These are phyloP conservation scores for Bugulina stolonifera DNA, from an alignment of 2,888 invertebrate species.

Conservation along the genomic window DNA sequence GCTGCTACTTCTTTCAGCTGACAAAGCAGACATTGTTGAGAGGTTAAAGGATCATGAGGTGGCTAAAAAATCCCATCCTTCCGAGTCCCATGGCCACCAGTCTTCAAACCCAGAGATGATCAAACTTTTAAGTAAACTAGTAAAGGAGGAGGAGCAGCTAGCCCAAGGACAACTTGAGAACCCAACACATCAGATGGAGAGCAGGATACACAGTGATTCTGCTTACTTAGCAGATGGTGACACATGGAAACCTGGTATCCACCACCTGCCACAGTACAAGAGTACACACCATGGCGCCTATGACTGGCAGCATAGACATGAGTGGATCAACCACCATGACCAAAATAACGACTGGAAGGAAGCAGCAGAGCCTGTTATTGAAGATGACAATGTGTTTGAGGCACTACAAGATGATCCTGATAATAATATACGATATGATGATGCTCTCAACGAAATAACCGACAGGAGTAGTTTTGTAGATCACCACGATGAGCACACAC, in stretches of 20 bases:
- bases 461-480: too few relatives aligned
- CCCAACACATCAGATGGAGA: neutral
- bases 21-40: too few relatives aligned
- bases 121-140: too few relatives aligned
- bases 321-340: slow-evolving; percentile 1
- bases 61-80: neutral
- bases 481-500: slow-evolving; percentile 4
- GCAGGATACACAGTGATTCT: neutral
- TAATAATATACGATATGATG: neutral
- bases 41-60: too few relatives aligned
- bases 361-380: neutral
- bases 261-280: neutral
- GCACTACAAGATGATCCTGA: slow-evolving; percentile 4
- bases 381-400: slow-evolving; percentile 19
- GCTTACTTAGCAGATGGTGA: slow-evolving; percentile 1
- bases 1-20: too few relatives aligned
- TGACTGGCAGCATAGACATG: slow-evolving; percentile 7
- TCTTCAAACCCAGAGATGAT: neutral
- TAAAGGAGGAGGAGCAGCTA: too few relatives aligned
- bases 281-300: too few relatives aligned
- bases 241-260: neutral
- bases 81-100: neutral
- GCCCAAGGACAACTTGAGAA: neutral
- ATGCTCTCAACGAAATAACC: neutral
- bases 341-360: neutral